Evolutionary conservation across 2,797 vertebrate species (phyloP).

Genomic region (Heteromormyrus szaboi): DNA sequence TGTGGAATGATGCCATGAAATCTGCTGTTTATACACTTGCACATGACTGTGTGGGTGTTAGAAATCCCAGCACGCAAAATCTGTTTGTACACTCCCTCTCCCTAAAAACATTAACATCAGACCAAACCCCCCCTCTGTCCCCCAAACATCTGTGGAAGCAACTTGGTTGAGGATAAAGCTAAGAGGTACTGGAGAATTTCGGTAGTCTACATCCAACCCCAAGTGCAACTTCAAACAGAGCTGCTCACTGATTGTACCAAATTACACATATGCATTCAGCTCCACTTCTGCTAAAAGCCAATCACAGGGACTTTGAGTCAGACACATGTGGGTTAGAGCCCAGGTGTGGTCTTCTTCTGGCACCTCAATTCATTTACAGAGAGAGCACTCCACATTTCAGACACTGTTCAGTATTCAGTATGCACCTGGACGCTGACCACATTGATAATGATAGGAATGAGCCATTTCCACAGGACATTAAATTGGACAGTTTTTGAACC

Average conservation of each 20-base stretch:
- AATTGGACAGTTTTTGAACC: neutral
- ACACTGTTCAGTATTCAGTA: neutral
- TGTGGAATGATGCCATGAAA: neutral
- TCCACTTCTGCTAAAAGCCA: neutral
- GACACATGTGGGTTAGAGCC: neutral
- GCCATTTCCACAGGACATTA: neutral
- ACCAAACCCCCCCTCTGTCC: neutral
- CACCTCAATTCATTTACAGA: neutral
- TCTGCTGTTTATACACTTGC: neutral
- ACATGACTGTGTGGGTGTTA: neutral
- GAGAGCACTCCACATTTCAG: neutral
- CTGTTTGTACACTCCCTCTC: neutral
- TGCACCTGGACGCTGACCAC: neutral
- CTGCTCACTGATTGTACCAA: neutral
- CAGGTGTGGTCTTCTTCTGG: neutral
- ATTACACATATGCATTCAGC: neutral
- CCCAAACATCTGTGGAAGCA: neutral
- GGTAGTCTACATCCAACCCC: neutral
- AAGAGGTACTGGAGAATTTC: neutral
- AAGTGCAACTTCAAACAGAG: conserved; percentile 2
- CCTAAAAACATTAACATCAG: neutral
- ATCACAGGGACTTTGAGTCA: neutral
- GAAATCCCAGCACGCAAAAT: neutral
- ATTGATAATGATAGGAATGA: neutral
- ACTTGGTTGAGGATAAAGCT: neutral